Conservation (phyloP, 2,797 vertebrate species). For the Rhyacichthys aspro region DNA sequence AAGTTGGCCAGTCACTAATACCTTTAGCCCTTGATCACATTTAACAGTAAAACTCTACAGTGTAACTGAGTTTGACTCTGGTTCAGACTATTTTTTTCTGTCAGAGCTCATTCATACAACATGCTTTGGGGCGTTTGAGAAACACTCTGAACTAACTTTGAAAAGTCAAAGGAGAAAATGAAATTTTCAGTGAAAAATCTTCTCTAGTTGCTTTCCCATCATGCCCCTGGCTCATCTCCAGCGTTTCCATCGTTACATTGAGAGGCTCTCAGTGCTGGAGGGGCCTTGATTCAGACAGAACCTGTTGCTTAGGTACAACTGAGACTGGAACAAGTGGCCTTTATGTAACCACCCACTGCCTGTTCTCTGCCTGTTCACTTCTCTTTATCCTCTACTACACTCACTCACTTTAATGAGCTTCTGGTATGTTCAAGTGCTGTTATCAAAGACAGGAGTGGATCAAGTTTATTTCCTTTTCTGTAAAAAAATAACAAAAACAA, state of each 20-base stretch:
- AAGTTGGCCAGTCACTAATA: too few species aligned
- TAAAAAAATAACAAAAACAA: conserved; percentile 1
- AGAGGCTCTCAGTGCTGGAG: conserved; percentile 26
- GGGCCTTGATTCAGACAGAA: conserved; percentile 28
- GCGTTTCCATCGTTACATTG: conserved; percentile 30
- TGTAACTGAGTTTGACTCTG: not conserved
- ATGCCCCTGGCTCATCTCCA: conserved; percentile 10
- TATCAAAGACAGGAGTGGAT: conserved; percentile 38
- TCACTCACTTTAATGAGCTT: conserved; percentile 31
- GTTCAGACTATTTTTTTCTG: conserved; percentile 1
- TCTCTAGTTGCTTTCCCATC: conserved; percentile 2
- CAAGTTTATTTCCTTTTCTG: conserved; percentile 37
- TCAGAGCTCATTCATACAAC: not conserved
- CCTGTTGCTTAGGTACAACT: conserved; percentile 53
- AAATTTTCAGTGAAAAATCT: conserved; percentile 6
- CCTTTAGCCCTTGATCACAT: not conserved
- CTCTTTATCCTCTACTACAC: conserved; percentile 11
- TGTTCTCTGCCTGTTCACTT: conserved; percentile 13
- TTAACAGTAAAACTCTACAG: not conserved
- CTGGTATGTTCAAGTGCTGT: conserved; percentile 37
- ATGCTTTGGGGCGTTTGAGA: not conserved
- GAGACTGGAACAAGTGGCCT: conserved; percentile 47
- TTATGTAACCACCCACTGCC: conserved; percentile 45
- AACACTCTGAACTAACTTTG: conserved; percentile 6
- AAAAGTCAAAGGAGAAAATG: conserved; percentile 11